Conservation (phyloP, 2,113 vertebrate species). For the Gymnobelideus leadbeateri region DNA sequence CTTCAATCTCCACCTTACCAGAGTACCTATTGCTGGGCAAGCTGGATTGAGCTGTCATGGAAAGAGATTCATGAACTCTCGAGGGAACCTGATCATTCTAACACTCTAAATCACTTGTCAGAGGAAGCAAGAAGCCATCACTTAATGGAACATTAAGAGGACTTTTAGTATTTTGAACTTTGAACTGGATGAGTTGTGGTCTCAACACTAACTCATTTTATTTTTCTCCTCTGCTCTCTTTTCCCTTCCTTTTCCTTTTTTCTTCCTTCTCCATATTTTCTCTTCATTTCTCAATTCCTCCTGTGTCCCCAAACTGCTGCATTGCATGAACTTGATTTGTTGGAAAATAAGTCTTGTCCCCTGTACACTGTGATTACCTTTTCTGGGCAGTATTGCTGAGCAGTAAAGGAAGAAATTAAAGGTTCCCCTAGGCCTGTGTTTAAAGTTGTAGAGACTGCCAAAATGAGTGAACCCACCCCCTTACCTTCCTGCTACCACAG, state of each 20-base stretch:
- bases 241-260: conserved; percentile 33
- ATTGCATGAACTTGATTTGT: neutral
- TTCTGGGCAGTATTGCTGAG: neutral
- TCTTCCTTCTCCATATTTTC: neutral
- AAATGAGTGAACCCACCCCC: neutral
- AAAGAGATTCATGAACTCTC: conserved; percentile 28
- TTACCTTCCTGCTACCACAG: neutral
- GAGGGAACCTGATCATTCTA: neutral
- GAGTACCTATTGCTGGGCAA: neutral
- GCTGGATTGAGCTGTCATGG: neutral
- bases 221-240: conserved; percentile 36
- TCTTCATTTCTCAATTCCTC: neutral
- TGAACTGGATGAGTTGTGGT: conserved; percentile 51
- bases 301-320: neutral
- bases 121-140: conserved; percentile 22
- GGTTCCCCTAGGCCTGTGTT: neutral
- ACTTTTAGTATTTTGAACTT: conserved; percentile 69
- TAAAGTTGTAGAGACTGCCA: neutral
- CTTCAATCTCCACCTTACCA: conserved; percentile 37
- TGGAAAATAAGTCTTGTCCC: conserved; percentile 12
- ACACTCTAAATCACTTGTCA: conserved; percentile 62
- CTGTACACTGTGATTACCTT: neutral
- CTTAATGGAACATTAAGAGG: conserved; percentile 52
- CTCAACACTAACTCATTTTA: conserved; percentile 7
- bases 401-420: neutral